Evolutionary conservation across 2,113 vertebrate species (phyloP).

Genomic region (Macroglossus sobrinus): DNA sequence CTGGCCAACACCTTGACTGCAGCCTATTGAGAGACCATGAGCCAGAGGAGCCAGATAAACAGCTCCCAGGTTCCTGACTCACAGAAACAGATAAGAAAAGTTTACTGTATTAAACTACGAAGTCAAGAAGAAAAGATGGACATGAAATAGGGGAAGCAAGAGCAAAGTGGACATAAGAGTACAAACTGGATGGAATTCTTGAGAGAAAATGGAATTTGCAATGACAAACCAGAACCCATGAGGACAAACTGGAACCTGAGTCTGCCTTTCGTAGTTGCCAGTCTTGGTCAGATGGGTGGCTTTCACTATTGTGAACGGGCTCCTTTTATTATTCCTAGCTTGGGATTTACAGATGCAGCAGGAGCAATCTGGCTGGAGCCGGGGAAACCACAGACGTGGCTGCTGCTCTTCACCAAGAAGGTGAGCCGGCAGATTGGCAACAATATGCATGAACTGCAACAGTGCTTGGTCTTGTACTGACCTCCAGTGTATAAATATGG

Average conservation of each 20-base stretch:
- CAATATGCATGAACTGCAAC: not conserved
- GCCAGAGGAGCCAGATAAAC: not conserved
- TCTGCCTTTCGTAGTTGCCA: not conserved
- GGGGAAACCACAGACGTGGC: not conserved
- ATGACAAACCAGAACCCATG: not conserved
- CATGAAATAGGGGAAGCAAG: not conserved
- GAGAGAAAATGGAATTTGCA: not conserved
- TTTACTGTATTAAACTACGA: not conserved
- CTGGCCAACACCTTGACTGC: not conserved
- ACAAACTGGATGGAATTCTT: not conserved
- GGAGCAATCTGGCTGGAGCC: not conserved
- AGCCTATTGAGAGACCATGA: not conserved
- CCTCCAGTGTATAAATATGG: not conserved
- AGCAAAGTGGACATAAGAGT: not conserved
- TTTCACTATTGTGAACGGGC: not conserved
- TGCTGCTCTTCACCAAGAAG: not conserved
- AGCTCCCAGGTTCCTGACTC: not conserved
- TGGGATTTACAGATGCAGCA: not conserved
- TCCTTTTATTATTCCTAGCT: not conserved
- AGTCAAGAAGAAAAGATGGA: not conserved
- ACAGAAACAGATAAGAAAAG: not conserved
- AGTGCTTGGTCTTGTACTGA: not conserved
- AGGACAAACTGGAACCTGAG: not conserved
- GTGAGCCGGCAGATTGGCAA: not conserved
- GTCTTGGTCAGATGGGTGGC: not conserved